These are phyloP conservation scores for Pyrgilauda ruficollis DNA, from an alignment of 2,113 vertebrate species.

Conservation along the genomic window DNA sequence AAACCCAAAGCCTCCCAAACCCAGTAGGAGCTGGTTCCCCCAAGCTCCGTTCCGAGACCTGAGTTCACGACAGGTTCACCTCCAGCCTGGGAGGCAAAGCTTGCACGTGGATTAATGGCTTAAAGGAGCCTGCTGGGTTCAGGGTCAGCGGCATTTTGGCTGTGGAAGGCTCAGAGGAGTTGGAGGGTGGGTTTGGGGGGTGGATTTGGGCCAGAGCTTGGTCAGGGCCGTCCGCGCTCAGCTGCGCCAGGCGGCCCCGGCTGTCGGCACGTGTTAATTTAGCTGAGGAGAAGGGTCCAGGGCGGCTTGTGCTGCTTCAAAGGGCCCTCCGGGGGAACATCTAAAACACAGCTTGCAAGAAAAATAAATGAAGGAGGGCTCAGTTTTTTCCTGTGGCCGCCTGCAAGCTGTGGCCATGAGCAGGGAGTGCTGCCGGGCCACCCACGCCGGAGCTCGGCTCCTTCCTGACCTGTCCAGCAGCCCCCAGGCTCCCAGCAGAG, in stretches of 20 bases:
- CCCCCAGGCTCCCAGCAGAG: not conserved
- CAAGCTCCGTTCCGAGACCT: accelerated
- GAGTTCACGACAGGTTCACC: accelerated
- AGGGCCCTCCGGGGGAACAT: not conserved
- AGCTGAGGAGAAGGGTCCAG: not conserved
- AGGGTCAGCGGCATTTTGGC: not conserved
- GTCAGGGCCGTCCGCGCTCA: not conserved
- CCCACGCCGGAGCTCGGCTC: not conserved
- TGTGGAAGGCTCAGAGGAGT: not conserved
- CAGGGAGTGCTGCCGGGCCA: not conserved
- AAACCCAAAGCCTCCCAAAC: not conserved
- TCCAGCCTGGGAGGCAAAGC: not conserved
- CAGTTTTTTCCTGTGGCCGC: not conserved
- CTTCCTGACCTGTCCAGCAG: not conserved
- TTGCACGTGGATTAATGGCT: not conserved
- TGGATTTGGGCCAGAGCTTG: not conserved
- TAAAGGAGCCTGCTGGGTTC: not conserved
- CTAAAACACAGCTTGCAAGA: not conserved
- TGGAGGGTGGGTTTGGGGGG: not conserved
- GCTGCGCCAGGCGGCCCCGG: not conserved
- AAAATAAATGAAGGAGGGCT: constrained; percentile 35
- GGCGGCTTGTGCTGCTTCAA: constrained; percentile 8
- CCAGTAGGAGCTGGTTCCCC: not conserved
- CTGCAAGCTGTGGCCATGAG: not conserved
- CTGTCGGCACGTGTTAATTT: not conserved